phyloP scores from a whole-genome alignment of 2,113 vertebrate genomes.

The Microcebus murinus region DNA sequence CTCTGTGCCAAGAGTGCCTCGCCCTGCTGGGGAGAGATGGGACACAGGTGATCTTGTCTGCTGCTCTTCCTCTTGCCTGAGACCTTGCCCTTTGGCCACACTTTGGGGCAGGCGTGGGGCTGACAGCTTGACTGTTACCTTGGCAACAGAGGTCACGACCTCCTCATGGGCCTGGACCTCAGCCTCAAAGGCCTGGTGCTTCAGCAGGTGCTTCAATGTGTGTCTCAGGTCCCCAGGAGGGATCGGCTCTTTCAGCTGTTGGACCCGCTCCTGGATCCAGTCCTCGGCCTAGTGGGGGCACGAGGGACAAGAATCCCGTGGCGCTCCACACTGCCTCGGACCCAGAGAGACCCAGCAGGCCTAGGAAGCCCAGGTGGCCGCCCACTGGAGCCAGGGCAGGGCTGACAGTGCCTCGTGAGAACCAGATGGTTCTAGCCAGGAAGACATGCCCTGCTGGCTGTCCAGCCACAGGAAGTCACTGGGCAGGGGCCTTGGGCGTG shows the following conservation, averaged over 20 bases:
- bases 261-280: slow-evolving; percentile 91
- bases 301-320: fast-evolving
- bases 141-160: slow-evolving; percentile 86
- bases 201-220: slow-evolving; percentile 90
- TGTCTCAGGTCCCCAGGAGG: slow-evolving; percentile 86
- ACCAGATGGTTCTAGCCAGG: background rate
- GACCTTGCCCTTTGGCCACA: background rate
- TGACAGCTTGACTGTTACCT: slow-evolving; percentile 79
- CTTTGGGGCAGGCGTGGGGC: background rate
- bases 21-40: slow-evolving; percentile 85
- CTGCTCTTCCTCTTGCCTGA: background rate
- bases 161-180: slow-evolving; percentile 91
- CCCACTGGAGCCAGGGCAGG: background rate
- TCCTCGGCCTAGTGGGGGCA: slow-evolving; percentile 85
- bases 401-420: background rate
- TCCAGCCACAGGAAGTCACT: background rate
- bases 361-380: background rate
- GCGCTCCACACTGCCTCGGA: background rate
- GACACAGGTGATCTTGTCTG: background rate
- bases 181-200: slow-evolving; percentile 93
- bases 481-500: background rate
- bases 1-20: slow-evolving; percentile 85
- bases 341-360: background rate
- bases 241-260: slow-evolving; percentile 88
- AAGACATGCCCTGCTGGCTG: background rate